phyloP scores from a whole-genome alignment of 53 echinoderm and acorn worm genomes.

The Hippasteria phrygiana region DNA sequence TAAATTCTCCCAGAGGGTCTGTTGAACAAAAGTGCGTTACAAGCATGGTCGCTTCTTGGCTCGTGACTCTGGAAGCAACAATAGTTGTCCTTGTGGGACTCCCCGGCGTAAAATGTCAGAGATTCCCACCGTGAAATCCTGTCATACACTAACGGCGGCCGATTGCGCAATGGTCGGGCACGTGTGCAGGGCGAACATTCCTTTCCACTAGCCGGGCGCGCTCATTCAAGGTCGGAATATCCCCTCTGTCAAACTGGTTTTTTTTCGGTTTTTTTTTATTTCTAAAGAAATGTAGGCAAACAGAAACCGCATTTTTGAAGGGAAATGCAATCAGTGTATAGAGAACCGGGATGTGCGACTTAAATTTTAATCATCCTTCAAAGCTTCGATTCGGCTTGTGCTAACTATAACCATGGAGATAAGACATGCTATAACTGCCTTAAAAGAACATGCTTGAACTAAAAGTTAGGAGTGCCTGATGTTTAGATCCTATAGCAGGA shows the following conservation, averaged over 20 bases:
- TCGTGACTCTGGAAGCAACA: background rate
- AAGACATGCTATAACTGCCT: no score
- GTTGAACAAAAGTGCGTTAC: no score
- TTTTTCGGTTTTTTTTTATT: background rate
- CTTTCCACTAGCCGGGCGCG: background rate
- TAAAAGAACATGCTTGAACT: no score
- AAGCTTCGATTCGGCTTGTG: no score
- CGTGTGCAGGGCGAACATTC: conserved; percentile 17
- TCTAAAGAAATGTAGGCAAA: background rate
- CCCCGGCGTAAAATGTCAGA: background rate
- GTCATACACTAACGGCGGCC: background rate
- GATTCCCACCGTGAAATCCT: conserved; percentile 1
- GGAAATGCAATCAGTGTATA: background rate
- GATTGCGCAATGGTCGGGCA: conserved; percentile 31
- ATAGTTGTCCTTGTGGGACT: background rate
- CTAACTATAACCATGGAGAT: no score
- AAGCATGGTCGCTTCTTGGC: background rate
- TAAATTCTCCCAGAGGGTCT: background rate
- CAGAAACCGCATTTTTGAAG: background rate
- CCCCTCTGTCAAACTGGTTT: background rate
- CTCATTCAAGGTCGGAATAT: conserved; percentile 21
- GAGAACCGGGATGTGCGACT: no score
- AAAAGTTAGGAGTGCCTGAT: no score
- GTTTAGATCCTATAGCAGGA: no score
- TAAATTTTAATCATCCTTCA: no score